Conservation (phyloP, 2,113 vertebrate genomes). For the Ictalurus punctatus region DNA sequence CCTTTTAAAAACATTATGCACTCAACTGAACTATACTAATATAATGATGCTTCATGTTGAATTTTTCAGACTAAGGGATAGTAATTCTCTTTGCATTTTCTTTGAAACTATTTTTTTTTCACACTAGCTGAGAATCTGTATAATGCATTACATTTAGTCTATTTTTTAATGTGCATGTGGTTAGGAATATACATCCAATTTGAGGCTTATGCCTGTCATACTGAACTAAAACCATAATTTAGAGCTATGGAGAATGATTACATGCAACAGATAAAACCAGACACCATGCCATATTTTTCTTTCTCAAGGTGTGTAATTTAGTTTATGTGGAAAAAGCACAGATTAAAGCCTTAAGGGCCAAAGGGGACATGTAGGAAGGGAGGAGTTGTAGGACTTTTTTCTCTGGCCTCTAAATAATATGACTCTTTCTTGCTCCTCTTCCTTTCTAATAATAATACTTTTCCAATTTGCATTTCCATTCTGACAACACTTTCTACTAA, state of each 20-base stretch:
- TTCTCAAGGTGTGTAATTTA: slow-evolving; percentile 58
- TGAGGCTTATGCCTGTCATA: slow-evolving; percentile 51
- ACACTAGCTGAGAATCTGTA: neutral
- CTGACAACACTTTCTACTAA: slow-evolving; percentile 22
- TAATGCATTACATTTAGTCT: neutral
- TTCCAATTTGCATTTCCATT: slow-evolving; percentile 9
- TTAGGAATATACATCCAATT: slow-evolving; percentile 56
- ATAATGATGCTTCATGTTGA: neutral
- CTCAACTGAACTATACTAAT: neutral
- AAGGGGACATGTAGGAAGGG: neutral
- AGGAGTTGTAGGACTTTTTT: slow-evolving; percentile 26
- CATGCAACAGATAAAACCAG: slow-evolving; percentile 54
- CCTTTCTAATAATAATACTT: slow-evolving; percentile 29
- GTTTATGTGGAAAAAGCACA: slow-evolving; percentile 50
- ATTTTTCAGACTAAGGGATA: neutral
- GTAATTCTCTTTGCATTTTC: neutral
- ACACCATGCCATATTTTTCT: slow-evolving; percentile 37
- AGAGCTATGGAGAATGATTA: slow-evolving; percentile 47
- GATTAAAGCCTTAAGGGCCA: slow-evolving; percentile 42
- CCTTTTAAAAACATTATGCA: slow-evolving; percentile 12
- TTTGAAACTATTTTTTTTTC: neutral
- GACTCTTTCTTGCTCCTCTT: neutral
- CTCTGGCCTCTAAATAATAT: slow-evolving; percentile 25
- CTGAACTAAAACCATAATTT: slow-evolving; percentile 54
- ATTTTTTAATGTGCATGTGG: slow-evolving; percentile 41